Evolutionary conservation across 1,140 invertebrate genomes (phyloP), one percentile per base, ranked within the genome.

Genomic region (Magallana angulata): DNA sequence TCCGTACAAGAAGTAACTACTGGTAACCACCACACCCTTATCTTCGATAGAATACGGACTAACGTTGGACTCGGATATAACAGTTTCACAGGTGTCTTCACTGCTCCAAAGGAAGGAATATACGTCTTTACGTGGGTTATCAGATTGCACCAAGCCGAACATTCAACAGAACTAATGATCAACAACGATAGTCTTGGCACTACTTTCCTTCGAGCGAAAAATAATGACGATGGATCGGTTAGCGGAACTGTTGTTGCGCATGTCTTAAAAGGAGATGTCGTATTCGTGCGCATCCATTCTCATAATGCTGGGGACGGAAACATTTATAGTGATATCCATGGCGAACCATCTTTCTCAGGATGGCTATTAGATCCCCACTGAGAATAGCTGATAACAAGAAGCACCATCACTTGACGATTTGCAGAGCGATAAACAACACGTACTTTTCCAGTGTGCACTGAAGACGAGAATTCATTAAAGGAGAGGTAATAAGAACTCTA

Each of bases 181-280:
- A 18, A 76, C n/a, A 18, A 76, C 8, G 18, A 12, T 76, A 30
- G n/a, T 14, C 8, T 18, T 8, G 68, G 68, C 68, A 18, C 9
- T 9, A 76, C 68, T 18, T 76, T 76, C n/a, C 68, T 76, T 76
- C 68, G 68, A 9, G n/a, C 68, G n/a, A 76, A 76, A 76, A 76
- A 12, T 76, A 18, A 18, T 14, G 68, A 76, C 36, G 68, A 76
- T 76, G 68, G 68, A 18, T 8, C 68, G n/a, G 68, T 76, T 14
- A 76, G 68, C 18, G 68, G 68, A 76, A 76, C 68, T 76, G 68
- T 76, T 76, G 68, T 76, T 8, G 68, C 68, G 68, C 9, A 76
- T 12, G n/a, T 76, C n/a, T 12, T 30, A 24, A 24, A 24, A 24
- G 18, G 18, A 24, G 18, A 24, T 24, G 18, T 24, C 18, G 18